Evolutionary conservation across 2,797 vertebrate species (phyloP).

Genomic region (Propithecus deckenii): DNA sequence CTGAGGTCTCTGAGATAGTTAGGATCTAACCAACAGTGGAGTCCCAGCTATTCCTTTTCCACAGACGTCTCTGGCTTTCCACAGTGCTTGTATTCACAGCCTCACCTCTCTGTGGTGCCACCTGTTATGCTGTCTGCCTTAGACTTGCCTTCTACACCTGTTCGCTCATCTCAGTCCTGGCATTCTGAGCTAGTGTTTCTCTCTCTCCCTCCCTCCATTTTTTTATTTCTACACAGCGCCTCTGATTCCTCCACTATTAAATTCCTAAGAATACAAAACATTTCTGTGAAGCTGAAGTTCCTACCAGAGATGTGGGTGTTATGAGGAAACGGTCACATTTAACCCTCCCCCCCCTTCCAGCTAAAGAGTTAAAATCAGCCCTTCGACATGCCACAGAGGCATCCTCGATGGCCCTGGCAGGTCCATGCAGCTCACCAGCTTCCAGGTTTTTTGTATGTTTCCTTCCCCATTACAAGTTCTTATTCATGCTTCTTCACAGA

Average conservation of each 20-base stretch:
- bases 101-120: too few relatives aligned
- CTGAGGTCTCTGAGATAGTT: background rate
- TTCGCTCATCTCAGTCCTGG: background rate
- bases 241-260: background rate
- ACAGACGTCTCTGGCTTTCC: accelerated
- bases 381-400: too few relatives aligned
- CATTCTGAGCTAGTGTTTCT: background rate
- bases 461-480: background rate
- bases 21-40: background rate
- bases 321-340: background rate
- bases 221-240: too few relatives aligned
- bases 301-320: background rate
- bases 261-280: background rate
- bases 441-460: background rate
- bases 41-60: background rate
- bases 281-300: background rate
- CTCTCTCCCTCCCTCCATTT: background rate
- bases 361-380: background rate
- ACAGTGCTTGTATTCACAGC: background rate
- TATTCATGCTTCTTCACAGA: background rate
- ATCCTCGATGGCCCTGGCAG: background rate
- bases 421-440: background rate
- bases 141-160: background rate
- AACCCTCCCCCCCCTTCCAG: background rate
- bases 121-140: accelerated